These are phyloP conservation scores for Drosophila longiperda DNA, from an alignment of 2,888 invertebrate species.

Conservation along the genomic window DNA sequence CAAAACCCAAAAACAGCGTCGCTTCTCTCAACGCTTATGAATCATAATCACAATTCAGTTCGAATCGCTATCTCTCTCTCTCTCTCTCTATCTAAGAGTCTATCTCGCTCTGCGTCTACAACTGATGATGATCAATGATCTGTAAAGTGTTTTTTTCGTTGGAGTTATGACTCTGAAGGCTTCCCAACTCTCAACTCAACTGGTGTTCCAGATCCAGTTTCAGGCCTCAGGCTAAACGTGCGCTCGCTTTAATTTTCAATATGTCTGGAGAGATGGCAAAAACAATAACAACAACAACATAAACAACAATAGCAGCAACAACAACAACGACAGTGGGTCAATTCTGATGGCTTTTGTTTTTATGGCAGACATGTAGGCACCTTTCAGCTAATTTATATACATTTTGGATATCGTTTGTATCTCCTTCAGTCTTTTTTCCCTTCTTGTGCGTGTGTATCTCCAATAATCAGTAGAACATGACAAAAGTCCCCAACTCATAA, in stretches of 20 bases:
- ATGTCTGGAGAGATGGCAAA: conserved; percentile 57
- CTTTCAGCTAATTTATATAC: conserved; percentile 70
- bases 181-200: conserved; percentile 19
- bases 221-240: conserved; percentile 69
- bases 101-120: conserved; percentile 29
- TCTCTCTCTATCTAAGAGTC: conserved; percentile 4
- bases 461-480: conserved; percentile 25
- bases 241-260: conserved; percentile 79
- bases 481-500: conserved; percentile 8
- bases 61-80: conserved; percentile 4
- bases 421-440: conserved; percentile 11
- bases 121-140: conserved; percentile 82
- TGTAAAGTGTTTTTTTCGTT: conserved; percentile 78
- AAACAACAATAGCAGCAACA: conserved; percentile 30
- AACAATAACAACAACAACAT: conserved; percentile 35
- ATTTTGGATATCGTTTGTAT: conserved; percentile 45
- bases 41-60: conserved; percentile 73
- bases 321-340: conserved; percentile 65
- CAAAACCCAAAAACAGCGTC: conserved; percentile 32
- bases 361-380: conserved; percentile 81
- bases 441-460: conserved; percentile 7
- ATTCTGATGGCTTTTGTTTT: conserved; percentile 76
- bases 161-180: conserved; percentile 57
- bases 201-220: conserved; percentile 1
- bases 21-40: conserved; percentile 65